Base-by-base conservation (phyloP, 2,888 invertebrate species). In the Hirtodrosophila duncani region DNA sequence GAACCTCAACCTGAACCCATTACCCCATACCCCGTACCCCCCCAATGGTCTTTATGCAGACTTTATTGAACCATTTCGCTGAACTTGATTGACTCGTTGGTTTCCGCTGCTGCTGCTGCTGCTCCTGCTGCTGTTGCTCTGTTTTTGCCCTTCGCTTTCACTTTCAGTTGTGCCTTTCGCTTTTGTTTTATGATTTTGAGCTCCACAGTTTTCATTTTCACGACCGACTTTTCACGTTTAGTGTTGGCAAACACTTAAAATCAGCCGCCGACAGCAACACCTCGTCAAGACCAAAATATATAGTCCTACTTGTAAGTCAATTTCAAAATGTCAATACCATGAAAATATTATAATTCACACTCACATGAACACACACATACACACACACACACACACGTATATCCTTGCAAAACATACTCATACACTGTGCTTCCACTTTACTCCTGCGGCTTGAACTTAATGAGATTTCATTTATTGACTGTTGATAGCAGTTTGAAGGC, bases 311-410 rank as follows among this genome's bases (percentile, higher is more conserved):
- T n/a, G n/a, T 70, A 78, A 75, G 71, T 75, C 78, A 75, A 75
- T 75, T 75, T 74, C 53, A 44, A n/a, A 61, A 66, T 75, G 78
- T 78, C 75, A 74, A 78, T 78, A 75, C 78, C 70, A 75, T 78
- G 75, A 59, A 75, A 75, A 78, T 78, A 74, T 75, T 75, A 75
- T 75, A 78, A 75, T 75, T 78, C 31, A 24, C 10, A 23, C 27
- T 34, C 7, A 18, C 26, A 26, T 3, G n/a, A 4, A 26, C 26
- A 8, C n/a, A 26, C 26, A 6, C n/a, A n/a, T 26, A 20, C 26
- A 26, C 4, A 8, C 26, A 26, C 3, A 26, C 26, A 9, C 26
- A n/a, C n/a, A n/a, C n/a, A n/a, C n/a, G 21, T 8, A 8, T 8
- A 29, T 31, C 30, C 37, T 6, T 11, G 13, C 41, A 36, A 9